Conservation (phyloP, 2,888 invertebrate species). For the Ceriagrion tenellum region DNA sequence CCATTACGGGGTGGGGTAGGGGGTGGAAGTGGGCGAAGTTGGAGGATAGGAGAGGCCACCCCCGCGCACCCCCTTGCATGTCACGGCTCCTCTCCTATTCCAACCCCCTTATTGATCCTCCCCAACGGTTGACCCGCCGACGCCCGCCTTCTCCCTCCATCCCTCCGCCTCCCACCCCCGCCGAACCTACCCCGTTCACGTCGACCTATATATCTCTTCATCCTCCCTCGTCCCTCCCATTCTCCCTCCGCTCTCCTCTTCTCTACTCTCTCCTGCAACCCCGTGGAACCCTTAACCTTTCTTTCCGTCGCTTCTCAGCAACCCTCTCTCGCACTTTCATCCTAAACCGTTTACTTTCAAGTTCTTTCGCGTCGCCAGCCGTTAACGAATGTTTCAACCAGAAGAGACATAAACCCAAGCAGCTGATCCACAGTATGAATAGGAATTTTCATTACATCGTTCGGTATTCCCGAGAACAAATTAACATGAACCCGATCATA, state of each 20-base stretch:
- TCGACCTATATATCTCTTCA: neutral
- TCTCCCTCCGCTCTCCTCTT: neutral
- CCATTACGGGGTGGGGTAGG: neutral
- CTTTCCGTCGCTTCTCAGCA: neutral
- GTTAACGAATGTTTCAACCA: too few relatives aligned
- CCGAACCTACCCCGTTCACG: neutral
- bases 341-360: too few relatives aligned
- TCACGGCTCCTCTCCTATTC: slow-evolving; percentile 40
- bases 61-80: slow-evolving; percentile 37
- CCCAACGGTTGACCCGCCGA: neutral
- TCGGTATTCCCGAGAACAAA: too few relatives aligned
- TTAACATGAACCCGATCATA: too few relatives aligned
- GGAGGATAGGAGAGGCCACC: neutral
- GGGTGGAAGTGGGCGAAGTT: neutral
- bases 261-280: neutral
- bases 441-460: too few relatives aligned
- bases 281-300: neutral
- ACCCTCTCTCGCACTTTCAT: neutral
- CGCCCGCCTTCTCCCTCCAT: too few relatives aligned
- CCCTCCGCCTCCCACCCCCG: neutral
- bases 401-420: too few relatives aligned
- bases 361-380: too few relatives aligned
- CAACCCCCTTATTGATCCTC: slow-evolving; percentile 54
- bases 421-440: too few relatives aligned
- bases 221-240: neutral